Evolutionary conservation across 1,140 invertebrate genomes (phyloP), one percentile per base, ranked within the genome.

Genomic region (Drosophila obscura): DNA sequence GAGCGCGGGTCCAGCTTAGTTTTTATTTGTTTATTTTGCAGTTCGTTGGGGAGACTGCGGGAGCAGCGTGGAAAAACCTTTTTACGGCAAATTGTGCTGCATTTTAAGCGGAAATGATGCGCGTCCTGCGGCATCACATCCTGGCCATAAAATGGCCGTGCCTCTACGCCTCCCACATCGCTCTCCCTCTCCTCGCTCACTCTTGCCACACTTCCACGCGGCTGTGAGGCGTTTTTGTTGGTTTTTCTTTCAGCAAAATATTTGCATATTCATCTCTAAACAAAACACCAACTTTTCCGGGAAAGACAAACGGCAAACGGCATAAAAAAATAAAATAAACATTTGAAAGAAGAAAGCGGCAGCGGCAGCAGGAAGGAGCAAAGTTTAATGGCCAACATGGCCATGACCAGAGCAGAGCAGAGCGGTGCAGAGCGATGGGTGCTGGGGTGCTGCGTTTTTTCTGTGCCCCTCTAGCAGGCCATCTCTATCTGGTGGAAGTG

Each of bases 251-350:
- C 62, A 65, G 61, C 67, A 83, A 87, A 88, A 77, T 88, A 88
- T 88, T 88, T 88, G 83, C 83, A 88, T 88, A 88, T 88, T 88
- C 84, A 88, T 88, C 83, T 88, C 83, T 77, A 83, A 88, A 83
- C 83, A 88, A 88, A 88, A 88, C 76, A 82, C 63, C 82, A 82
- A 79, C 84, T 88, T 82, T 73, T 49, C 77, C 57, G 73, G 61
- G 63, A 73, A 73, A 80, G 77, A 75, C 81, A 83, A 85, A 80
- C 74, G 77, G 73, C 66, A 73, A 59, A 72, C 64, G 73, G 67
- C 72, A 73, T 60, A 50, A 66, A 64, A 80, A 74, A 77, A 55
- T 24, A 51, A 52, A 51, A 71, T 62, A 61, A 62, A 73, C 74
- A 61, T 61, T 63, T 48, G 43, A 46, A 75, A 71, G 59, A 63